Base-by-base conservation (phyloP, 2,797 vertebrate genomes). In the Austrolebias charrua region DNA sequence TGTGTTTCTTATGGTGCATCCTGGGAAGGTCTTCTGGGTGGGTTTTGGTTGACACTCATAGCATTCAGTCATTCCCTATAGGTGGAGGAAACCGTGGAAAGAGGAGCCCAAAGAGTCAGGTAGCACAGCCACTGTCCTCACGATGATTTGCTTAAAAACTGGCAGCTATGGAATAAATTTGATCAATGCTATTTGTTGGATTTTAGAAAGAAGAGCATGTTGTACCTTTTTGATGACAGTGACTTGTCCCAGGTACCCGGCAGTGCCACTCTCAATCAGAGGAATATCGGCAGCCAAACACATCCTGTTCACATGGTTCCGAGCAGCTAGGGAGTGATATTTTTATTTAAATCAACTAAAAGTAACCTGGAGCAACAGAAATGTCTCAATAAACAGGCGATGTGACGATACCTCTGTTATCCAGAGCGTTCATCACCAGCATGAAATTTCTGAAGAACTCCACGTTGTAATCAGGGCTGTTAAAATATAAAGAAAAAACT, bases 241-340 rank as follows among this genome's bases (percentile, higher is more conserved):
- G 65, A 99, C 98, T 87, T 99, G 98, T 52, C 97, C 98, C 71
- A 99, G 92, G 87, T 99, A 99, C 44, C 98, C 98, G 14, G 96
- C 97, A 1, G 96, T 97, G 63, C 97, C 97, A 11, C 97, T 99
- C 87, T 99, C 98, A 75, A 99, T 97, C 60, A 99, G 93, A 78
- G 97, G 95, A 65, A 98, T 92, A 61, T 98, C 96, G 45, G 98
- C 97, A 28, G 98, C 96, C 88, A 99, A 90, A 73, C 97, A 99
- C 98, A 99, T 98, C 82, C 96, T 92, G 90, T 99, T 99, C 66
- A 99, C 98, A 0, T 99, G 98, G 88, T 99, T 99, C 68, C 98
- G 94, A 4, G 98, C 97, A 76, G 95, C 98, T 99, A 64, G 1
- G 74, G 63, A 31, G 58, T 35, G 35, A 6, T 2, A 4, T 0